Base-by-base conservation (phyloP, 2,888 invertebrate genomes). In the Pammene fasciana region DNA sequence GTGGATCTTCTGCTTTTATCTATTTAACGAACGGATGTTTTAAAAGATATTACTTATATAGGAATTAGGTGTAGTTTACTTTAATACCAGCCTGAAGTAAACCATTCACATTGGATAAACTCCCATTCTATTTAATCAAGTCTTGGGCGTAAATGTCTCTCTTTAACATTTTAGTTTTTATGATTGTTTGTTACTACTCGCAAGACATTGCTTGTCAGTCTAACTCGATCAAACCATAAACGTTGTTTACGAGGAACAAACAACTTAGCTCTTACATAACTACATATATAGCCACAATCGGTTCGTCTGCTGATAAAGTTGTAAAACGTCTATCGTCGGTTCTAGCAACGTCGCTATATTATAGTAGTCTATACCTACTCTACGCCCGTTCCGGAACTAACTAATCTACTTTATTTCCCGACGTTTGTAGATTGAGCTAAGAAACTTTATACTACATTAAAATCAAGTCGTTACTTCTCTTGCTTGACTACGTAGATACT, bases 1-100 rank as follows among this genome's bases (percentile, higher is more conserved):
- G 70, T 72, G 73, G 75, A 83, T 82, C 81, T 85, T 77, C 76
- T 81, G 75, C 81, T 84, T 59, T 85, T 88, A 87, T 88, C 83
- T 87, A 79, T 76, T 74, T 80, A 81, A 82, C 79, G 79, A 76
- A 76, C 81, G 79, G 77, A 81, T 82, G 81, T 82, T 82, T 82
- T 83, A 62, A 52, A 36, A 50, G n/a, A 50, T 48, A 48, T 18
- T 48, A 38, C 50, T 50, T 13, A 3, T 13, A 3, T 26, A 26
- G 4, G 26, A 26, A 26, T 26, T 3, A 3, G 26, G 26, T 26
- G 26, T 26, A 26, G 26, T 26, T 26, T 26, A 16, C 16, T 14
- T 50, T 38, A 6, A 38, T 38, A 9, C 38, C 8, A 38, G 9
- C 7, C 38, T 1, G 2, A 38, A 9, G 38, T 9, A 38, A 38